Conservation (phyloP, 2,113 vertebrate genomes). For the Lycaon pictus region DNA sequence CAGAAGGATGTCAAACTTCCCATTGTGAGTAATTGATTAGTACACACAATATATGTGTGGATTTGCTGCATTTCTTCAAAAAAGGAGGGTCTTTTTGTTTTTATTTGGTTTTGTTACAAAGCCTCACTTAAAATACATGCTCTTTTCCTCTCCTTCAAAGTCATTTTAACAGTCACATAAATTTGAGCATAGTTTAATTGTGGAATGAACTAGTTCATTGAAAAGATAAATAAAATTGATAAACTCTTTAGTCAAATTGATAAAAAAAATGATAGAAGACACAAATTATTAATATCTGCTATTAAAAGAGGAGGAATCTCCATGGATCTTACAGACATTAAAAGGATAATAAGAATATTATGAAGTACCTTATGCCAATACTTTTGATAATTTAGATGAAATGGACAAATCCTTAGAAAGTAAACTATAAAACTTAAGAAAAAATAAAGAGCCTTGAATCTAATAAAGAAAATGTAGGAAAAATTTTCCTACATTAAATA, state of each 20-base stretch:
- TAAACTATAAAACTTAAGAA: background rate
- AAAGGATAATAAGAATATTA: background rate
- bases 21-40: background rate
- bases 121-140: background rate
- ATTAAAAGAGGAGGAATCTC: background rate
- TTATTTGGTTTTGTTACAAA: background rate
- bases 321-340: background rate
- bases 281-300: background rate
- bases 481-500: background rate
- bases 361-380: background rate
- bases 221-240: background rate
- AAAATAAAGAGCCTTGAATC: background rate
- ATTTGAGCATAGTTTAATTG: background rate
- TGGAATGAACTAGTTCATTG: background rate
- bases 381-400: background rate
- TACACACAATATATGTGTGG: background rate
- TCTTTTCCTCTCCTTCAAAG: background rate
- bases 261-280: background rate
- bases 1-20: background rate
- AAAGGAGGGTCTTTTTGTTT: conserved; percentile 5
- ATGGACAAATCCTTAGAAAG: background rate
- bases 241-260: background rate
- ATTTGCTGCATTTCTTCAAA: background rate
- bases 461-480: background rate
- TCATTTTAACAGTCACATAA: background rate